Conservation (phyloP, 1,140 invertebrate species). For the Paramacrobiotus metropolitanus region DNA sequence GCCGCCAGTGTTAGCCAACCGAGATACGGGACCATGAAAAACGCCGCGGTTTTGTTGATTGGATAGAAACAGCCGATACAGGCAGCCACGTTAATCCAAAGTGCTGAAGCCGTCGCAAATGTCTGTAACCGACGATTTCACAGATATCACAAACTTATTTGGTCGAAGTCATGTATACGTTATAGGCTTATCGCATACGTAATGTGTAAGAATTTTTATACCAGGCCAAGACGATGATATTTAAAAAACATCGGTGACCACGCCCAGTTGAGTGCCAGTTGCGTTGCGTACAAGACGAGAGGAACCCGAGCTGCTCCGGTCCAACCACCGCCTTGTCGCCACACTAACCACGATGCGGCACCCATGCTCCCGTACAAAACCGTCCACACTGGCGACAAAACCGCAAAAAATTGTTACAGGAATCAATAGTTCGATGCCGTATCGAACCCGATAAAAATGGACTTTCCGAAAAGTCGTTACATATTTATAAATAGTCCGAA, state of each 20-base stretch:
- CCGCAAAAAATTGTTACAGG: too few relatives aligned
- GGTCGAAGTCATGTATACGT: too few relatives aligned
- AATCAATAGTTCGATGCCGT: too few relatives aligned
- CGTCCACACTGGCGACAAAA: slow-evolving; percentile 57
- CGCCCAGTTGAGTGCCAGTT: slow-evolving; percentile 54
- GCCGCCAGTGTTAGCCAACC: slow-evolving; percentile 45
- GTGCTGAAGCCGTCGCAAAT: slow-evolving; percentile 37
- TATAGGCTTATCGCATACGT: too few relatives aligned
- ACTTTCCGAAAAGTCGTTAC: too few relatives aligned
- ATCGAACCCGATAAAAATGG: too few relatives aligned
- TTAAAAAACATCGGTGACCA: slow-evolving; percentile 74
- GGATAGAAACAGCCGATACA: slow-evolving; percentile 38
- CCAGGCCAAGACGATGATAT: slow-evolving; percentile 41
- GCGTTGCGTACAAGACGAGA: slow-evolving; percentile 42
- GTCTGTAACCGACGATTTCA: slow-evolving; percentile 35
- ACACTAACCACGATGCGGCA: slow-evolving; percentile 63
- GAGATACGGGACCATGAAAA: slow-evolving; percentile 48
- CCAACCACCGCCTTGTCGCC: slow-evolving; percentile 45
- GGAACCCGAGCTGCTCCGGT: slow-evolving; percentile 32
- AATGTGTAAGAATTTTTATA: slow-evolving; percentile 21
- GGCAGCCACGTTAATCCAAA: slow-evolving; percentile 37
- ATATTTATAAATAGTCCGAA: too few relatives aligned
- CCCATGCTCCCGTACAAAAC: slow-evolving; percentile 52
- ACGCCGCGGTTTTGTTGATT: slow-evolving; percentile 40
- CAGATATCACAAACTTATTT: too few relatives aligned